A percentile compares a stretch with the other conserved stretches of the same genome.
phyloP scores from a whole-genome alignment of 2,888 invertebrate species.

The Drosophila formosana region DNA sequence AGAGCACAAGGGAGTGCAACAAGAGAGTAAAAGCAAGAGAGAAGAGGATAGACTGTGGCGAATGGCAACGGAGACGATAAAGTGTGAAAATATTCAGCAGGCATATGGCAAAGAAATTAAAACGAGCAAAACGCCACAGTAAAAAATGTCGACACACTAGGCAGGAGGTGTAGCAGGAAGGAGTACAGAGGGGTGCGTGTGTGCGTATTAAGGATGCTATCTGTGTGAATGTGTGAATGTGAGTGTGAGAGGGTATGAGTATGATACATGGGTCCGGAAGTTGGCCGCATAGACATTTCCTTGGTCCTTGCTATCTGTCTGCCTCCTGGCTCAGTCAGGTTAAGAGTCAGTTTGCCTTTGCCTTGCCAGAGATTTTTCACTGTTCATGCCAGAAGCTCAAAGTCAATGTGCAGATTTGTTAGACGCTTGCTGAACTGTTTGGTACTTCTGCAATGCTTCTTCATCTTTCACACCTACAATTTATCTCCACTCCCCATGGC shows the following conservation, averaged over 20 bases:
- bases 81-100: slow-evolving; percentile 78
- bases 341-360: slow-evolving; percentile 62
- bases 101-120: slow-evolving; percentile 75
- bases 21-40: neutral
- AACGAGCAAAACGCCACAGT: slow-evolving; percentile 49
- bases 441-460: slow-evolving; percentile 50
- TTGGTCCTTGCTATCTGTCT: slow-evolving; percentile 21
- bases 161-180: slow-evolving; percentile 14
- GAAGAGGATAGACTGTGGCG: neutral
- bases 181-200: slow-evolving; percentile 1
- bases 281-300: slow-evolving; percentile 24
- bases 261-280: slow-evolving; percentile 14
- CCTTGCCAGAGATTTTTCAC: neutral
- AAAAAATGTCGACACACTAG: slow-evolving; percentile 38
- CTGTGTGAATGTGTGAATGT: slow-evolving; percentile 6
- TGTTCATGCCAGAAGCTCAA: slow-evolving; percentile 29
- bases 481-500: neutral
- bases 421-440: slow-evolving; percentile 51
- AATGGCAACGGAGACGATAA: slow-evolving; percentile 47
- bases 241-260: neutral
- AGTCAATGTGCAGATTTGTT: slow-evolving; percentile 55
- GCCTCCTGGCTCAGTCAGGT: slow-evolving; percentile 25
- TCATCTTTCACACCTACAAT: slow-evolving; percentile 48
- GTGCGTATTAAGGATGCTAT: slow-evolving; percentile 7
- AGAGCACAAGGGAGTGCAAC: neutral